Evolutionary conservation across 2,797 vertebrate genomes (phyloP).

Genomic region (Microctenopoma lineatum): DNA sequence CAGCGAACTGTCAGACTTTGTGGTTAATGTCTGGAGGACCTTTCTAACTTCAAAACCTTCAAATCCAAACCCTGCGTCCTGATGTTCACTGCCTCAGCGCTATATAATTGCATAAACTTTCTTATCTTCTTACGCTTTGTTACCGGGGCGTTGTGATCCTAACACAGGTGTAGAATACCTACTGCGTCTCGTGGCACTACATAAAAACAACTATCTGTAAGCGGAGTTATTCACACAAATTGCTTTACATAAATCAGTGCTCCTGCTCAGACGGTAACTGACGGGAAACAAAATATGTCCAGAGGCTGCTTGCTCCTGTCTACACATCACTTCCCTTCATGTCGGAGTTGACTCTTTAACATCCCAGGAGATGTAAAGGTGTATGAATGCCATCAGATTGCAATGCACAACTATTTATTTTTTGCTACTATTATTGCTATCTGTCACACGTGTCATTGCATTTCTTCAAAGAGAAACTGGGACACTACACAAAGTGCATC

Average conservation of each 20-base stretch:
- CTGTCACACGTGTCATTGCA: conserved; percentile 37
- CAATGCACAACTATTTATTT: conserved; percentile 23
- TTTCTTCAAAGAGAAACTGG: conserved; percentile 40
- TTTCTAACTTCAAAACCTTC: conserved; percentile 53
- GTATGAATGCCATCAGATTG: conserved; percentile 24
- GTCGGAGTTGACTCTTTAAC: conserved; percentile 18
- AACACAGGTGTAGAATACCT: conserved; percentile 70
- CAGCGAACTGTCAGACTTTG: conserved; percentile 34
- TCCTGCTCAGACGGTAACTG: conserved; percentile 75
- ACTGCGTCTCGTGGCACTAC: conserved; percentile 65
- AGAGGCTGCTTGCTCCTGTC: conserved; percentile 47
- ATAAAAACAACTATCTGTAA: conserved; percentile 71
- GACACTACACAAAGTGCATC: conserved; percentile 43
- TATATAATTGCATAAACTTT: conserved; percentile 27
- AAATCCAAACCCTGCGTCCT: conserved; percentile 22
- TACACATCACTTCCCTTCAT: conserved; percentile 58
- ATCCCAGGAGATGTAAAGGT: conserved; percentile 17
- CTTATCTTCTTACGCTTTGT: conserved; percentile 57
- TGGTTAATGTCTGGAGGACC: conserved; percentile 38
- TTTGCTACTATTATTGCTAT: conserved; percentile 28
- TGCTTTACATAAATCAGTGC: conserved; percentile 78
- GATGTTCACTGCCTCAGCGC: conserved; percentile 22
- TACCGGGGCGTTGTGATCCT: conserved; percentile 20
- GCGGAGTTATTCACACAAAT: conserved; percentile 75
- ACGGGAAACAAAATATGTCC: conserved; percentile 74